Evolutionary conservation across 2,888 invertebrate genomes (phyloP), one percentile per base, ranked within the genome.

Genomic region (Synanthedon formicaeformis): DNA sequence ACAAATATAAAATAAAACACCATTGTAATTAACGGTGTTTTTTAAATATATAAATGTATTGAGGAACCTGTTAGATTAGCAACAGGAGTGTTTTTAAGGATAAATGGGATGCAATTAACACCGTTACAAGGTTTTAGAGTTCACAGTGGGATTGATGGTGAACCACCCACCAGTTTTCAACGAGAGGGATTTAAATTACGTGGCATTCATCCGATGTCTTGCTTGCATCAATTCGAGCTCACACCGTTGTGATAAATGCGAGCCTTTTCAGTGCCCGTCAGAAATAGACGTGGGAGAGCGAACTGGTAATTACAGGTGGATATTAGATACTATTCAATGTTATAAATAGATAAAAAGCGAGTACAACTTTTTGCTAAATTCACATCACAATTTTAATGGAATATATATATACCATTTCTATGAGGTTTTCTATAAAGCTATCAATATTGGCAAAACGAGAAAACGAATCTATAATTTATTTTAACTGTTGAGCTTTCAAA

Each of bases 171-270:
- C 66, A 65, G 69, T 71, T 69, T 71, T 74, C 69, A 71, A 70
- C 71, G 61, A 67, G 60, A 65, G 65, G 66, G 70, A 76, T 75
- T 75, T 75, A 78, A 80, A 79, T 81, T 75, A 75, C 71, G 64
- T 61, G 59, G 72, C 69, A 79, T 78, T 79, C 80, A 80, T 72
- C 67, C 64, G 45, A 45, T 45, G 45, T 45, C 45, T 45, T 45
- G 45, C 13, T 62, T 59, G 65, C 70, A 67, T 76, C 73, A 73
- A 74, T 45, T 45, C 14, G 45, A 75, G 71, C 69, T 61, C 62
- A 65, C 66, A 66, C 63, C 58, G 64, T 67, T 65, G 70, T 79
- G 79, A 81, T 80, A 78, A 81, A 84, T 82, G 76, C 68, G 60
- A 62, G 69, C 76, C 75, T 79, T 79, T 81, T 69, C 76, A 81